Percentiles rank a stretch among this genome's conserved stretches.
Evolutionary conservation across 1,140 invertebrate species (phyloP).

Genomic region (Parapsyche elsis): DNA sequence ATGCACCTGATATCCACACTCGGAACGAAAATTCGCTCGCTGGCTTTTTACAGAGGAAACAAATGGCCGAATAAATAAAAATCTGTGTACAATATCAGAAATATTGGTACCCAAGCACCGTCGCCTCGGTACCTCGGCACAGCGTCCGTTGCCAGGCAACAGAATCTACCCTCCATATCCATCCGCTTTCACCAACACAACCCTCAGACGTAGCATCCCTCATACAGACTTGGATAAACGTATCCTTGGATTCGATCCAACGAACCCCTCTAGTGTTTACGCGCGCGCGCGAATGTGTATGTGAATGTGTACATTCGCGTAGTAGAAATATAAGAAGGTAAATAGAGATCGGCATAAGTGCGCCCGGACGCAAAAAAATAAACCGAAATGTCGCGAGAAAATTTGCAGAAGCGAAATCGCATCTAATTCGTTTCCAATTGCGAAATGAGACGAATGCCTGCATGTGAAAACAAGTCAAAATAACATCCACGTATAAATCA

Average conservation of each 20-base stretch:
- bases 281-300: not conserved
- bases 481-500: too few relatives aligned
- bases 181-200: conserved; percentile 22
- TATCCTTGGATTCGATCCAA: conserved; percentile 22
- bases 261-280: not conserved
- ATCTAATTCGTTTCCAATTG: too few relatives aligned
- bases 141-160: conserved; percentile 10
- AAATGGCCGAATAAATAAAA: conserved; percentile 2
- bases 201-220: conserved; percentile 8
- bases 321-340: conserved; percentile 1
- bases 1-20: too few relatives aligned
- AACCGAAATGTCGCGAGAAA: too few relatives aligned
- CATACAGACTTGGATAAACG: conserved; percentile 21
- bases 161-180: conserved; percentile 13
- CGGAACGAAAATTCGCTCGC: too few relatives aligned
- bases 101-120: not conserved
- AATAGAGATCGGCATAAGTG: not conserved
- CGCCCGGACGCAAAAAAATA: not conserved
- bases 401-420: too few relatives aligned
- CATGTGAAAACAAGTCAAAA: too few relatives aligned
- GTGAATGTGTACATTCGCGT: not conserved
- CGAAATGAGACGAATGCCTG: too few relatives aligned
- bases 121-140: not conserved
- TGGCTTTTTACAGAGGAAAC: not conserved
- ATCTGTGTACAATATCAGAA: not conserved